These are phyloP conservation scores for Erannis defoliaria DNA, from an alignment of 2,888 invertebrate species.

Conservation along the genomic window DNA sequence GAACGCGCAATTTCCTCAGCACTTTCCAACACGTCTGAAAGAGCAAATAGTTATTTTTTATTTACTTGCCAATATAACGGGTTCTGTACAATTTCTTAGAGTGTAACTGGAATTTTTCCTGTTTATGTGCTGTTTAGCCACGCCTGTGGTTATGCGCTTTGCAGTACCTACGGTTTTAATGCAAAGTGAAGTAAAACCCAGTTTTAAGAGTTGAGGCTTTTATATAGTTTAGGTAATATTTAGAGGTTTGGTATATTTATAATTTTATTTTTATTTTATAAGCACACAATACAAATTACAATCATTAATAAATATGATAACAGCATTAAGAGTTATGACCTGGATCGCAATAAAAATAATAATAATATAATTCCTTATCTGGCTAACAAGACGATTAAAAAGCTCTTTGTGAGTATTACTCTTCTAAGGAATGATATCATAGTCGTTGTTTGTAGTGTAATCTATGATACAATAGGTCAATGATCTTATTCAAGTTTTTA, in stretches of 20 bases:
- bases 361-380: too few species aligned
- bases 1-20: conserved; percentile 10
- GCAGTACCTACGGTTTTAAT: neutral
- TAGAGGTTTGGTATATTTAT: neutral
- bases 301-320: too few species aligned
- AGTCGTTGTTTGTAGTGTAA: too few species aligned
- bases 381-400: too few species aligned
- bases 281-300: too few species aligned
- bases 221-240: neutral
- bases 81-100: conserved; percentile 18
- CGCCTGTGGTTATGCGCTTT: neutral
- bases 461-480: too few species aligned
- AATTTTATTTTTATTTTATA: neutral
- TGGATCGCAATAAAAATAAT: too few species aligned
- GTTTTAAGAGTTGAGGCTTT: neutral
- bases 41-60: conserved; percentile 34
- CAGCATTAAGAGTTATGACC: too few species aligned
- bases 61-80: conserved; percentile 19
- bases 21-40: conserved; percentile 19
- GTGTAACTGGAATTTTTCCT: conserved; percentile 17
- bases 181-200: neutral
- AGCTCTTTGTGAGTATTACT: too few species aligned
- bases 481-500: too few species aligned
- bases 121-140: neutral
- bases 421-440: too few species aligned